phyloP scores from a whole-genome alignment of 2,888 invertebrate species.

The Aphodius granarius region DNA sequence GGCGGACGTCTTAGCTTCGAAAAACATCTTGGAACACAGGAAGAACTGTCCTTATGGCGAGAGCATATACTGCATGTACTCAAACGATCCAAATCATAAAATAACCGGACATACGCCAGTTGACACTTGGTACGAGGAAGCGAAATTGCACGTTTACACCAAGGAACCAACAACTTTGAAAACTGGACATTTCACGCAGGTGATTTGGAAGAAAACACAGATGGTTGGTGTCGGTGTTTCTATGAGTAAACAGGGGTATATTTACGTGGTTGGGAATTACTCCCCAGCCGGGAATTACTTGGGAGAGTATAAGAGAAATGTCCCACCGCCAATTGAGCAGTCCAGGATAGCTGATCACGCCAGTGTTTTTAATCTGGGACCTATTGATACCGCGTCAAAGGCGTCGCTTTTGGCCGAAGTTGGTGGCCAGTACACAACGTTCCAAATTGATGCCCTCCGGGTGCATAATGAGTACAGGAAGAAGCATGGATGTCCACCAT shows the following conservation, averaged over 20 bases:
- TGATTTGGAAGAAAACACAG: slow-evolving; percentile 69
- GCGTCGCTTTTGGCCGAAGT: not conserved
- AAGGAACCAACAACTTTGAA: slow-evolving; percentile 63
- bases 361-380: not conserved
- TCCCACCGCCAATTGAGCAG: slow-evolving; percentile 59
- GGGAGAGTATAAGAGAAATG: slow-evolving; percentile 74
- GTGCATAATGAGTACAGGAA: slow-evolving; percentile 65
- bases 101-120: slow-evolving; percentile 74
- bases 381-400: not conserved
- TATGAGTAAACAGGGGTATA: slow-evolving; percentile 69
- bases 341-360: not conserved
- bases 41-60: slow-evolving; percentile 80
- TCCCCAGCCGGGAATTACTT: slow-evolving; percentile 87
- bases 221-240: slow-evolving; percentile 71
- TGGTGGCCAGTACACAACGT: slow-evolving; percentile 41
- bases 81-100: slow-evolving; percentile 67
- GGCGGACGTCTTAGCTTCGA: slow-evolving; percentile 69
- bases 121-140: slow-evolving; percentile 76
- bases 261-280: slow-evolving; percentile 89
- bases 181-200: slow-evolving; percentile 73
- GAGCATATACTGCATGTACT: slow-evolving; percentile 78
- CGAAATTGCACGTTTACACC: slow-evolving; percentile 64
- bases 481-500: slow-evolving; percentile 60
- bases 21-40: slow-evolving; percentile 71
- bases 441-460: slow-evolving; percentile 57